Evolutionary conservation across 2,797 vertebrate genomes (phyloP).

Genomic region (Lutra lutra): DNA sequence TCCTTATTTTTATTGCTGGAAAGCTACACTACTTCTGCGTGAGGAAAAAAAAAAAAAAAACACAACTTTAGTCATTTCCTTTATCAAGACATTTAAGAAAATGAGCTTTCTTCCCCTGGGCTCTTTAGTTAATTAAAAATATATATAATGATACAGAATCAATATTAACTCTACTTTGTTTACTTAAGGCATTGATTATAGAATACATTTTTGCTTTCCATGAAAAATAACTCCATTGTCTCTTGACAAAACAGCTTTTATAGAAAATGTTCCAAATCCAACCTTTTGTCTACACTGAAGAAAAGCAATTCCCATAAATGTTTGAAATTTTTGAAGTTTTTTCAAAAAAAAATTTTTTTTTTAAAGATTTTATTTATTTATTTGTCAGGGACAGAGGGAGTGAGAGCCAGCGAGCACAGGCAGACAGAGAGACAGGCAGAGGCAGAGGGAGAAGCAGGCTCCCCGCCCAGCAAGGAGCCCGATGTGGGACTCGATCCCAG

Average conservation of each 20-base stretch:
- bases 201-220: constrained; percentile 49
- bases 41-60: neutral
- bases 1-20: constrained; percentile 22
- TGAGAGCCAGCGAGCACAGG: too few relatives aligned
- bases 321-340: constrained; percentile 16
- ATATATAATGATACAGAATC: constrained; percentile 54
- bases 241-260: constrained; percentile 48
- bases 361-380: too few relatives aligned
- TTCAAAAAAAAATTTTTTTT: too few relatives aligned
- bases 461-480: too few relatives aligned
- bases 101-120: constrained; percentile 45
- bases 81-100: constrained; percentile 64
- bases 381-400: too few relatives aligned
- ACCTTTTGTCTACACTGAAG: neutral
- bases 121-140: constrained; percentile 66
- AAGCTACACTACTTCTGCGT: neutral
- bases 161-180: constrained; percentile 57
- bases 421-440: too few relatives aligned
- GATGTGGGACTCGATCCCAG: too few relatives aligned
- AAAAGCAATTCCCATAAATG: neutral
- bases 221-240: constrained; percentile 57
- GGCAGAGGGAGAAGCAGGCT: too few relatives aligned
- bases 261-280: constrained; percentile 18
- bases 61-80: constrained; percentile 4
- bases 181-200: constrained; percentile 50